These are phyloP conservation scores for Pemphigus obesinymphae DNA, from an alignment of 1,140 invertebrate species.

Conservation along the genomic window DNA sequence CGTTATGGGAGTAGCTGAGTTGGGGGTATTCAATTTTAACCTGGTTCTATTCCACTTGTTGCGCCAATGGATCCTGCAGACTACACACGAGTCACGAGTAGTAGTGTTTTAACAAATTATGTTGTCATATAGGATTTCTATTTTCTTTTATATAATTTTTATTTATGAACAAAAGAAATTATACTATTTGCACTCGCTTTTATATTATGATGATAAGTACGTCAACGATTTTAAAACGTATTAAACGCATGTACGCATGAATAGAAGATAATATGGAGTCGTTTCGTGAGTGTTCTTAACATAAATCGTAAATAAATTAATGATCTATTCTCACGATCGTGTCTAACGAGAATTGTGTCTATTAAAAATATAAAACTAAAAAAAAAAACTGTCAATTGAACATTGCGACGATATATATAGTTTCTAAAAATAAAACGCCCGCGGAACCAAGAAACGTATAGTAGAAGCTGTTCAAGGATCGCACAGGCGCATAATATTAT, in stretches of 20 bases:
- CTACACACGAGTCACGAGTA: no score
- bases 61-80: no score
- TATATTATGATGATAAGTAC: neutral
- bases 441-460: neutral
- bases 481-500: no score
- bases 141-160: neutral
- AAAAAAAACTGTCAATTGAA: neutral
- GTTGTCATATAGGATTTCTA: neutral
- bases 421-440: neutral
- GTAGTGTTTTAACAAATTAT: neutral
- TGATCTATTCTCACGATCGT: conserved; percentile 3
- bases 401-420: neutral
- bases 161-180: neutral
- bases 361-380: no score
- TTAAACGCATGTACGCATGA: neutral
- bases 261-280: neutral
- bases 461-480: no score
- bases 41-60: no score
- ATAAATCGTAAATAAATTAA: conserved; percentile 17
- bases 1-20: no score
- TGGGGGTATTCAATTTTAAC: no score
- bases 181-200: neutral
- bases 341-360: neutral
- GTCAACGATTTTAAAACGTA: neutral
- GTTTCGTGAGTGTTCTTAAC: neutral